phyloP scores from a whole-genome alignment of 2,113 vertebrate genomes.

The Butorides virescens region DNA sequence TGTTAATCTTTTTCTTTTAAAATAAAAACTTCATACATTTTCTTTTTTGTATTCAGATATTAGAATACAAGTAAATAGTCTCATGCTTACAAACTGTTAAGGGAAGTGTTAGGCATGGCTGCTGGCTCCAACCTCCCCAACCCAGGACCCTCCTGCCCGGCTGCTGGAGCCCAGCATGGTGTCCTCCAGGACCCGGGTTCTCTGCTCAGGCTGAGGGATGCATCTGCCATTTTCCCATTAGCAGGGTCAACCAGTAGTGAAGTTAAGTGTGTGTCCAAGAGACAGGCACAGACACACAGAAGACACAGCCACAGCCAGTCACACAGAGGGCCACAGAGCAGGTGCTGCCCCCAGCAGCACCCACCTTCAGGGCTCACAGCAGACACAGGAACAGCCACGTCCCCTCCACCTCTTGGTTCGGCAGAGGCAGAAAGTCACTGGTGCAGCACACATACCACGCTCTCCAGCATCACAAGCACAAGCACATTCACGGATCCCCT shows the following conservation, averaged over 20 bases:
- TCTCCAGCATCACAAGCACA: neutral
- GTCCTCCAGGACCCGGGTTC: too few relatives aligned
- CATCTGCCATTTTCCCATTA: too few relatives aligned
- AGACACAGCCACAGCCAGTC: rapidly evolving
- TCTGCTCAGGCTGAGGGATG: too few relatives aligned
- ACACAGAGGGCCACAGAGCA: rapidly evolving
- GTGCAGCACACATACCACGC: neutral
- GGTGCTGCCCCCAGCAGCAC: neutral
- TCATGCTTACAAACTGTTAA: neutral
- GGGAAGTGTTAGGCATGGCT: neutral
- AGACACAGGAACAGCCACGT: neutral
- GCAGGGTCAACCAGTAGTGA: too few relatives aligned
- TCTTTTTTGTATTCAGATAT: neutral
- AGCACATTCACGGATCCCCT: rapidly evolving
- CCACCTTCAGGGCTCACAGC: too few relatives aligned
- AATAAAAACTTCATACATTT: neutral
- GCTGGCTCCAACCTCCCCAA: rapidly evolving
- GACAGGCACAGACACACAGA: too few relatives aligned
- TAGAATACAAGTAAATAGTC: neutral
- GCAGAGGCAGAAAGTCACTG: neutral
- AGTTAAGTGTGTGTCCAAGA: too few relatives aligned
- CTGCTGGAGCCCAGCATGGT: neutral
- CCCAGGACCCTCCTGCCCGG: neutral
- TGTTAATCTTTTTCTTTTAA: neutral
- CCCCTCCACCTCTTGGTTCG: neutral